Evolutionary conservation across 2,888 invertebrate genomes (phyloP), one percentile per base, ranked within the genome.

Genomic region (Melanostoma mellinum): DNA sequence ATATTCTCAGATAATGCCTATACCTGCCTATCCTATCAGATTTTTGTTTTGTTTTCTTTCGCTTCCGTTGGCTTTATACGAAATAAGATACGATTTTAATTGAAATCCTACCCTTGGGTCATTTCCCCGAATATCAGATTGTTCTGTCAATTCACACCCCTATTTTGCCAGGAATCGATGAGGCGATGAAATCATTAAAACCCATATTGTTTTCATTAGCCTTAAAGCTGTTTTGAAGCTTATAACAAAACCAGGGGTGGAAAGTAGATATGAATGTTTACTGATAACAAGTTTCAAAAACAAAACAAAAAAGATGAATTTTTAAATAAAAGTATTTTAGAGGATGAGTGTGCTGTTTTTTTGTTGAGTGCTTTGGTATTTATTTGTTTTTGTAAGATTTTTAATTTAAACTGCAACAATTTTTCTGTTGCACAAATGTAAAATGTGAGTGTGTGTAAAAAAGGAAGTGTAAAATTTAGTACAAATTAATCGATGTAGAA

Each of bases 81-180:
- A 79, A 74, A 79, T 61, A 56, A 67, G 77, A 81, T 81, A 81
- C 36, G 55, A 77, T 81, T 77, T 81, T 77, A 81, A 81, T 81
- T 81, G 72, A 81, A 81, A 77, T 77, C 44, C 50, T 71, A 67
- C 76, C 80, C 80, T 71, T 48, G 67, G 71, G 60, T 67, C 50
- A 71, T 81, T 76, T 76, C 48, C 3, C 46, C 44, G 46, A 35
- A 71, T 76, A 65, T 60, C 65, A 35, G 52, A 80, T 80, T 75
- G 56, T 53, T 8, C 36, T 53, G 44, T 65, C 35, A 10, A 60
- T 61, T 71, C 60, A 71, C 65, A 76, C 61, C 68, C 61, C 56
- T 50, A 56, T 58, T 74, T 68, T 32, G 10, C 30, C 53, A 36
- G 8, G 38, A 79, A 68, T 68, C 55, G 61, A 61, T 56, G 68